Evolutionary conservation across 2,113 vertebrate genomes (phyloP).

Genomic region (Ifrita kowaldi): DNA sequence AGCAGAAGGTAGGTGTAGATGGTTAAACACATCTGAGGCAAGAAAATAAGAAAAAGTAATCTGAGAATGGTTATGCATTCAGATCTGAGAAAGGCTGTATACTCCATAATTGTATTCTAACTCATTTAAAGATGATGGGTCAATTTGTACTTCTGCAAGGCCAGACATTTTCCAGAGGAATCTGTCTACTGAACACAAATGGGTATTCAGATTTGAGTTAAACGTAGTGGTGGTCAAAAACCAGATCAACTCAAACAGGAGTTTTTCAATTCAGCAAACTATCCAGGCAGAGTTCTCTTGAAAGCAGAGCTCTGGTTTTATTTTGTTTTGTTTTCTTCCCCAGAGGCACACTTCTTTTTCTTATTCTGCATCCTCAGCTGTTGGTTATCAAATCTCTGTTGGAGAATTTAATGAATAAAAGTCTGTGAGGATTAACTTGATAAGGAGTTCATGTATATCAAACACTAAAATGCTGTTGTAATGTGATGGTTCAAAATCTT

Average conservation of each 20-base stretch:
- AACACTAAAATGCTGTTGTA: slow-evolving; percentile 30
- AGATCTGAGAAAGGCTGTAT: neutral
- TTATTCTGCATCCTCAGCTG: neutral
- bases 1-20: neutral
- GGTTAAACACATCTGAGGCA: neutral
- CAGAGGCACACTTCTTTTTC: neutral
- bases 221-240: neutral
- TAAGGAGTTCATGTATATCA: slow-evolving; percentile 41
- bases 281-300: neutral
- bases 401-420: slow-evolving; percentile 45
- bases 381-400: slow-evolving; percentile 28
- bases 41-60: neutral
- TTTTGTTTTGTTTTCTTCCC: neutral
- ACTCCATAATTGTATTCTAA: neutral
- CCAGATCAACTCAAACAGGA: neutral
- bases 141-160: neutral
- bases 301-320: neutral
- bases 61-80: neutral
- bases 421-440: slow-evolving; percentile 40
- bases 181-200: neutral
- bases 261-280: neutral
- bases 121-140: neutral
- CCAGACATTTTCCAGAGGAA: neutral
- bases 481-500: slow-evolving; percentile 41
- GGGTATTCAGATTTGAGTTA: neutral